Percentiles rank a stretch among this genome's conserved stretches.
These are phyloP conservation scores for Lutjanus erythropterus DNA, from an alignment of 2,113 vertebrate species.

Conservation along the genomic window DNA sequence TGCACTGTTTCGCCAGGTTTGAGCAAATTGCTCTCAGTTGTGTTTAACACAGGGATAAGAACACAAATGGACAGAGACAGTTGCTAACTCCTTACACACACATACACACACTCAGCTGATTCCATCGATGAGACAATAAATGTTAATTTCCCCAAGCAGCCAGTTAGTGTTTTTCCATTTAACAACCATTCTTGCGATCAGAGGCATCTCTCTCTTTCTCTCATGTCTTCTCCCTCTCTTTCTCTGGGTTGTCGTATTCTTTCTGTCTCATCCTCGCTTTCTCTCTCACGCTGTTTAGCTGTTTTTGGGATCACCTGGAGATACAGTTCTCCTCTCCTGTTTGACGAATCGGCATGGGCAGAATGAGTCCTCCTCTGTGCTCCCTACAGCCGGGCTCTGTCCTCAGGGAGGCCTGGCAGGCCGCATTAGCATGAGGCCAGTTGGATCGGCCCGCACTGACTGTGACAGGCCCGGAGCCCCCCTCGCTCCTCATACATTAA, in stretches of 20 bases:
- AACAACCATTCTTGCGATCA: conserved; percentile 32
- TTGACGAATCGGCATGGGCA: conserved; percentile 70
- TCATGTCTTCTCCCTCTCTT: conserved; percentile 15
- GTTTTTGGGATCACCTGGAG: conserved; percentile 70
- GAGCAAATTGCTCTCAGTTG: too few relatives aligned
- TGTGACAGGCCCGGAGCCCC: conserved; percentile 65
- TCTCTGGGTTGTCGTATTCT: conserved; percentile 23
- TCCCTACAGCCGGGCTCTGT: conserved; percentile 54
- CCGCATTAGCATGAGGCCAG: conserved; percentile 69
- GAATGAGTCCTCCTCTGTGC: conserved; percentile 68
- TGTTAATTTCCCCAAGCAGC: conserved; percentile 41
- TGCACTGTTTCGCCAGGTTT: not conserved
- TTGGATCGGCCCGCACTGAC: conserved; percentile 65
- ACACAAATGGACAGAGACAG: not conserved
- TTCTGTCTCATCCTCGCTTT: conserved; percentile 7
- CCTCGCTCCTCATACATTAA: conserved; percentile 80
- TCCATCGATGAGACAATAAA: conserved; percentile 17
- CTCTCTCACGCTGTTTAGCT: conserved; percentile 30
- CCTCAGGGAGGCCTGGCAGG: conserved; percentile 68
- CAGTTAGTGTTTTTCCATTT: conserved; percentile 30
- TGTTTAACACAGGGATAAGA: not conserved
- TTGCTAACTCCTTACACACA: not conserved
- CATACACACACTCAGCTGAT: conserved; percentile 5
- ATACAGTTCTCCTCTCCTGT: conserved; percentile 58
- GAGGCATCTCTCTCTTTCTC: conserved; percentile 8